A percentile compares a stretch with the other conserved stretches of the same genome.
phyloP scores from a whole-genome alignment of 2,888 invertebrate genomes.

The Macaria notata region DNA sequence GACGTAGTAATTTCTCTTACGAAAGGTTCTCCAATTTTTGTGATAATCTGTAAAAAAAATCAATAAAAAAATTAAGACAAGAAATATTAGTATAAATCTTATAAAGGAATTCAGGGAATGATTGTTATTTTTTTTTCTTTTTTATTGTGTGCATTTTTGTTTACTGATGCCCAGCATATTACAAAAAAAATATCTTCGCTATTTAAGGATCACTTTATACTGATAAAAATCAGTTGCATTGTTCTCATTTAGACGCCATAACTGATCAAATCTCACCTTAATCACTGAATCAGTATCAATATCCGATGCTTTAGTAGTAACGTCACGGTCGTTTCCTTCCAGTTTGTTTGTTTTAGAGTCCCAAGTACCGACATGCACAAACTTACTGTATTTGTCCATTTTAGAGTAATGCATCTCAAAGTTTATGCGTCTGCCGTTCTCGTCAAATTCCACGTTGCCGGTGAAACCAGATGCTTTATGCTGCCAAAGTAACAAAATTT shows the following conservation, averaged over 20 bases:
- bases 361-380: constrained; percentile 79
- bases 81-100: too few relatives aligned
- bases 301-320: constrained; percentile 55
- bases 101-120: too few relatives aligned
- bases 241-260: too few relatives aligned
- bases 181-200: too few relatives aligned
- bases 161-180: too few relatives aligned
- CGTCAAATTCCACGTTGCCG: constrained; percentile 86
- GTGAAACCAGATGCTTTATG: constrained; percentile 81
- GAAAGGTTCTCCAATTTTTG: constrained; percentile 55
- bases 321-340: constrained; percentile 42
- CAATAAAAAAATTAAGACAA: not conserved
- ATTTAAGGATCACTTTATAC: too few relatives aligned
- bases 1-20: constrained; percentile 45
- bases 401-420: constrained; percentile 83
- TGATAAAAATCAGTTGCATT: too few relatives aligned
- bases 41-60: constrained; percentile 83
- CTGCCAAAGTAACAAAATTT: constrained; percentile 52
- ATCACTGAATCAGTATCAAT: constrained; percentile 79
- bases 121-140: too few relatives aligned
- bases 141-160: too few relatives aligned
- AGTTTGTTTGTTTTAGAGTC: constrained; percentile 67
- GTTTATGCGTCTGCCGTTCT: constrained; percentile 84
- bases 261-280: constrained; percentile 68
- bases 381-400: constrained; percentile 76